Percentiles rank a stretch among this genome's conserved stretches.
Evolutionary conservation across 2,888 invertebrate genomes (phyloP).

Genomic region (Diplolepis rosae): DNA sequence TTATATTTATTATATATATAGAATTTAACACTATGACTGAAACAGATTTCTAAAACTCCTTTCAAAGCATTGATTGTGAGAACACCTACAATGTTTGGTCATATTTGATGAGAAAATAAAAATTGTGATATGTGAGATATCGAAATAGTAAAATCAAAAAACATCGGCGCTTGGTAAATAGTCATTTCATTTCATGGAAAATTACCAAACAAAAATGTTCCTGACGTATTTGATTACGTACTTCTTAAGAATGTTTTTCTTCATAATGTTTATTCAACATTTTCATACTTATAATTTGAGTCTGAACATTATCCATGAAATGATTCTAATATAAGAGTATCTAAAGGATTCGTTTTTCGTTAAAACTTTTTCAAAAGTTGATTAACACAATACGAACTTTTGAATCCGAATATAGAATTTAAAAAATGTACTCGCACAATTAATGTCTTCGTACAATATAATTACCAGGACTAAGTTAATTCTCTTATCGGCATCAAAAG

Average conservation of each 20-base stretch:
- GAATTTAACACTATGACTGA: neutral
- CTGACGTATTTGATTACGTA: slow-evolving; percentile 10
- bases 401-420: neutral
- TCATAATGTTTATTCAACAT: neutral
- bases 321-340: neutral
- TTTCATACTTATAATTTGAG: neutral
- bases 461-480: neutral
- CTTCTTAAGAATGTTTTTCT: neutral
- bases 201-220: neutral
- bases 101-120: neutral
- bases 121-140: neutral
- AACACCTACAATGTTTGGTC: neutral
- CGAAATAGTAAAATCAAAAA: neutral
- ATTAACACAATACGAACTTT: neutral
- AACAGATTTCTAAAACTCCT: neutral
- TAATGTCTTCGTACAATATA: neutral
- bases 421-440: neutral
- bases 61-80: neutral
- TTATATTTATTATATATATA: neutral
- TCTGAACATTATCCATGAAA: neutral
- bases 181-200: neutral
- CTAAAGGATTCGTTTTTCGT: neutral
- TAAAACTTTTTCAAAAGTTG: neutral
- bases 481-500: neutral
- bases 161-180: neutral